Conservation (phyloP, 92 coral and sea anemone genomes). For the Phenganax marumi region DNA sequence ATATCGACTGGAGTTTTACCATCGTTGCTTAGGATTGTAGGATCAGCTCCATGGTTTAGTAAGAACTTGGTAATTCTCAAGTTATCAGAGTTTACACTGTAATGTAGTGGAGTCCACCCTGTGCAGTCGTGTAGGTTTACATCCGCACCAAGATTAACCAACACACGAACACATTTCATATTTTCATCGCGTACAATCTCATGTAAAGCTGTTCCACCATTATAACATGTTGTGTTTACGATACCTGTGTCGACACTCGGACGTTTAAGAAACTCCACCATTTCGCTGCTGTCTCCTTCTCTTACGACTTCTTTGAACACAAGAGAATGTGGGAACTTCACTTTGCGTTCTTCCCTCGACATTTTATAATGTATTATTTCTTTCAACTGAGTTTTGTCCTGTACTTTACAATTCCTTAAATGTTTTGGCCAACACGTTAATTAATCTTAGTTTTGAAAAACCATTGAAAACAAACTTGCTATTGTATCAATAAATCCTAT, state of each 20-base stretch:
- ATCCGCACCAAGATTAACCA: conserved; percentile 89
- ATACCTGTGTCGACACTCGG: conserved; percentile 94
- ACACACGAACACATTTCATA: conserved; percentile 89
- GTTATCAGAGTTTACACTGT: conserved; percentile 70
- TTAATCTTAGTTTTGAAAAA: conserved; percentile 3
- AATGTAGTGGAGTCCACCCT: conserved; percentile 84
- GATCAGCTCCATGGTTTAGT: conserved; percentile 84
- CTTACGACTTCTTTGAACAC: conserved; percentile 94
- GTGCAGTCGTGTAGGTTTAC: conserved; percentile 83
- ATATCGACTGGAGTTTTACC: conserved; percentile 84
- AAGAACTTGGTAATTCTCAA: conserved; percentile 70
- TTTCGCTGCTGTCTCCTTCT: conserved; percentile 94
- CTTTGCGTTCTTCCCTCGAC: conserved; percentile 65
- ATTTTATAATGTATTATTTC: not conserved
- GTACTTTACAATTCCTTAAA: not conserved
- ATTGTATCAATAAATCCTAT: not conserved
- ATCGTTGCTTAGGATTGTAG: conserved; percentile 70
- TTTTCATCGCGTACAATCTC: conserved; percentile 91
- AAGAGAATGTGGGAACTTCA: conserved; percentile 89
- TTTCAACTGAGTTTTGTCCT: not conserved
- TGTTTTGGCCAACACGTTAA: conserved; percentile 3
- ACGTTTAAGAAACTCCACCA: conserved; percentile 81
- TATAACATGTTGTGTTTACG: conserved; percentile 65
- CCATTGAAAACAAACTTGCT: not conserved
- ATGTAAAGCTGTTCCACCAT: conserved; percentile 80